Evolutionary conservation across 2,888 invertebrate genomes (phyloP), one percentile per base, ranked within the genome.

Genomic region (Lepas anatifera): DNA sequence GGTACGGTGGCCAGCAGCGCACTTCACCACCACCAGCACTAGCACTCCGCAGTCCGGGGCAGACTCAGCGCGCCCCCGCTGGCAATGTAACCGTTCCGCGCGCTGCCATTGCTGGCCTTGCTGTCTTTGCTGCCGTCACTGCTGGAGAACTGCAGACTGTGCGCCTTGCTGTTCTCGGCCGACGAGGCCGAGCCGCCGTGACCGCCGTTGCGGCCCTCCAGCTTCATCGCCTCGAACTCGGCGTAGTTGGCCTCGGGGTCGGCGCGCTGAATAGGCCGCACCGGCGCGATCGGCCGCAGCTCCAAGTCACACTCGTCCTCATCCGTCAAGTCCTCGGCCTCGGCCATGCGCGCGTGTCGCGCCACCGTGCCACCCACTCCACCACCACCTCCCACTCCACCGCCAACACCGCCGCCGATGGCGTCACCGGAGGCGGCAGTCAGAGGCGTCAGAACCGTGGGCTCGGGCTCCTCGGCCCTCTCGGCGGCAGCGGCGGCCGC

Each of bases 161-260:
- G 58, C 22, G 58, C 58, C 58, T 58, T 58, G 58, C 58, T 58
- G 58, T 58, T 58, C 32, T 58, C 58, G 18, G 58, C 58, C 35
- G 58, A 58, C 35, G 48, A 48, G n/a, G 58, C 32, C 18, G 22
- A 35, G 32, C 32, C 32, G 32, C 58, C 58, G 58, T 58, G 58
- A 22, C 58, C 58, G 8, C 58, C 58, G 35, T 58, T 58, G 58
- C 58, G 58, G 32, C 58, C 22, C 29, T 52, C 52, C 52, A 52
- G 52, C 29, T 52, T 52, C 58, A 58, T 58, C 22, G 32, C 58
- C 32, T 58, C 58, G 35, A 58, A 58, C 58, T 58, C 58, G 58
- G 58, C 58, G 8, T 58, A 58, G 58, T 58, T 58, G 2, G 58
- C 35, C 52, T 52, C 52, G 11, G 52, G 52, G 32, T 52, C 52